Base-by-base conservation (phyloP, 2,113 vertebrate genomes). In the Apeltes quadracus region DNA sequence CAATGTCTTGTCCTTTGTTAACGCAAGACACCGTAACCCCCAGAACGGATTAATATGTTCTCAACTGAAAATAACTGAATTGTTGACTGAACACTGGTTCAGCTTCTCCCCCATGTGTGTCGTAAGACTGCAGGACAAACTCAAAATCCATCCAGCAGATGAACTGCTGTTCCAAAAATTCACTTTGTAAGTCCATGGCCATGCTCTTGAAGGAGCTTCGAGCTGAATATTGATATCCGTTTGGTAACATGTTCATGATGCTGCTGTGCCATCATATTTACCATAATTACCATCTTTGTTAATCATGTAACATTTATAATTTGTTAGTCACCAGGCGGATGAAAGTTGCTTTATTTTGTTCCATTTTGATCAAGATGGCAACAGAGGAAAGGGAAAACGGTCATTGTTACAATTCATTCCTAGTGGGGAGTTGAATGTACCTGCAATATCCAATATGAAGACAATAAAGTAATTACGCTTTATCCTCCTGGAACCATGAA, bases 341-440 rank as follows among this genome's bases (percentile, higher is more conserved):
- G 8, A 2, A 10, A 34, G 32, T 15, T 8, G 14, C 25, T 15
- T 27, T 27, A 14, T 5, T 55, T 29, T 55, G 32, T 34, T 34
- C 32, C 2, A 41, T 41, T 51, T 51, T 74, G 51, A 39, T 25
- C 59, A 75, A 27, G 50, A 54, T 53, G 63, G 72, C 3, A 36
- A n/a, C n/a, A n/a, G n/a, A n/a, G n/a, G n/a, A n/a, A n/a, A n/a
- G n/a, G n/a, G n/a, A n/a, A n/a, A n/a, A n/a, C n/a, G n/a, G n/a
- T n/a, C n/a, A n/a, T 44, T 16, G 9, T 67, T 54, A 4, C 1
- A 53, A 25, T 15, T 32, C 18, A 43, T 29, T 22, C 25, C 16
- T 9, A 13, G n/a, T 10, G 65, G 9, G 36, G 16, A 7, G 11
- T n/a, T 56, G 13, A 56, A 32, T 32, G 51, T 43, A 2, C 9